Conservation (phyloP, 2,888 invertebrate genomes). For the Seira musarum region DNA sequence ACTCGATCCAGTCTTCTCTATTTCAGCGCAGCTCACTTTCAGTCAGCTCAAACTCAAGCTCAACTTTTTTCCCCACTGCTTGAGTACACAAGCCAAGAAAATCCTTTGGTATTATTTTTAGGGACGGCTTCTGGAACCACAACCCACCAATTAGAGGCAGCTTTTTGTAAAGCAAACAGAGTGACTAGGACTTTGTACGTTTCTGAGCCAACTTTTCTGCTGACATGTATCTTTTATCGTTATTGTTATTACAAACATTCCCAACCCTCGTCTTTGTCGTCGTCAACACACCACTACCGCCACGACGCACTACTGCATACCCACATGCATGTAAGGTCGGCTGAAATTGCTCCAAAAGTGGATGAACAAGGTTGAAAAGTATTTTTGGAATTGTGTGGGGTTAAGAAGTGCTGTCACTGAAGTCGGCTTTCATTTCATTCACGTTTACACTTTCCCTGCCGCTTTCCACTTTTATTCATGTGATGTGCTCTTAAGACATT, state of each 20-base stretch:
- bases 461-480: too few species aligned
- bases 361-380: too few species aligned
- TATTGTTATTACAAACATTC: slow-evolving; percentile 39
- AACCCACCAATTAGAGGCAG: slow-evolving; percentile 68
- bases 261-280: slow-evolving; percentile 28
- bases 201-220: slow-evolving; percentile 6
- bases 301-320: too few species aligned
- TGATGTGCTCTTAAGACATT: too few species aligned
- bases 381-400: too few species aligned
- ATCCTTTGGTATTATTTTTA: slow-evolving; percentile 53
- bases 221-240: slow-evolving; percentile 46
- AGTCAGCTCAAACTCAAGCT: slow-evolving; percentile 12
- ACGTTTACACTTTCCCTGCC: too few species aligned
- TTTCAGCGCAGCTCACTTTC: slow-evolving; percentile 52
- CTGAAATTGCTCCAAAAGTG: too few species aligned
- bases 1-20: not conserved
- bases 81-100: slow-evolving; percentile 34
- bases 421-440: too few species aligned
- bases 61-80: slow-evolving; percentile 27
- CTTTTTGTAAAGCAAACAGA: slow-evolving; percentile 12
- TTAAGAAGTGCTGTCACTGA: too few species aligned
- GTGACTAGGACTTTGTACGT: slow-evolving; percentile 11
- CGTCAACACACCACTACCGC: too few species aligned
- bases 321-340: too few species aligned
- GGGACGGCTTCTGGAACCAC: slow-evolving; percentile 65